Base-by-base conservation (phyloP, 2,888 invertebrate genomes). In the Halocaridina rubra region DNA sequence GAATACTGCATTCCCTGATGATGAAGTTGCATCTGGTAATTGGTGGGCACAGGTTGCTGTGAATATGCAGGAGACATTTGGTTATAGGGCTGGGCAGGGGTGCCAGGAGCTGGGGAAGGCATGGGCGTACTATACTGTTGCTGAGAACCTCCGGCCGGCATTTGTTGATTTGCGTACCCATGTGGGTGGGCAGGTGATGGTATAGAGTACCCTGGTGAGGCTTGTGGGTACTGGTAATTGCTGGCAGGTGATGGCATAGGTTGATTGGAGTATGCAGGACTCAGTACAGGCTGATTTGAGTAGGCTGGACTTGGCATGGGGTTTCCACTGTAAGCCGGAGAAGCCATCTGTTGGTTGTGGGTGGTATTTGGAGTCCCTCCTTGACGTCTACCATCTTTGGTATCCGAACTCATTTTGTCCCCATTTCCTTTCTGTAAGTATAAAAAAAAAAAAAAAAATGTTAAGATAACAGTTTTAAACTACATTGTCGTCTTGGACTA, bases 201-300 rank as follows among this genome's bases (percentile, higher is more conserved):
- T 3, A 77, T 67, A 22, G 86, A 81, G 46, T 86, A 86, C 46
- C 86, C 86, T 16, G 86, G 82, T 10, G 82, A 84, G 32, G 86
- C 75, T 53, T 84, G 82, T 10, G 86, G 76, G 61, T 86, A 86
- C 61, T 86, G 86, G 64, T 86, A 84, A 29, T 67, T 74, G 64
- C 53, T 82, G 69, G 87, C 85, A 39, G 89, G 87, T 39, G 87
- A 86, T 8, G 72, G 77, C 81, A 88, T 80, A 13, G 86, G 87
- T 27, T 86, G 88, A 39, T 85, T 86, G 30, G 81, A 80, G 32
- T 90, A 71, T 88, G 81, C 86, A 46, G 88, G 89, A 67, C 81
- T 88, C 24, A 82, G 46, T 57, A 81, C 69, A 19, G 80, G 85
- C 30, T 81, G 79, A 32, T 78, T 84, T 69, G 84, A 81, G 39